Evolutionary conservation across 2,888 invertebrate genomes (phyloP).

Genomic region (Rotaria sp.): DNA sequence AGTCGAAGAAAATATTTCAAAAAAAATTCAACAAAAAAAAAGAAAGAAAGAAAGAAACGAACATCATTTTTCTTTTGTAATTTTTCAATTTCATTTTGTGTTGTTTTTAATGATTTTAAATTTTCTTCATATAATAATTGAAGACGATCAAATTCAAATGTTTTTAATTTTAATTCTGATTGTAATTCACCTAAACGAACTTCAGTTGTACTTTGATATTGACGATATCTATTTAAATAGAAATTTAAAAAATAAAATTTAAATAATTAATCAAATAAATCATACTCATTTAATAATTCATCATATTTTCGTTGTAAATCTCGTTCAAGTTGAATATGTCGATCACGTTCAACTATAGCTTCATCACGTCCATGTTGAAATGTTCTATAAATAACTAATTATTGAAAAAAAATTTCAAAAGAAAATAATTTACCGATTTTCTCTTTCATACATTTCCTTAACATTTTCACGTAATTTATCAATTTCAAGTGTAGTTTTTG

Average conservation of each 20-base stretch:
- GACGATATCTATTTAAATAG: constrained; percentile 46
- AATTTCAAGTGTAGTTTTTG: constrained; percentile 51
- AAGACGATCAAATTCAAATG: constrained; percentile 52
- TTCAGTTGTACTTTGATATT: constrained; percentile 48
- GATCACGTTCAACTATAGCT: constrained; percentile 49
- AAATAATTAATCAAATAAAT: not conserved
- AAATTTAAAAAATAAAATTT: constrained; percentile 1
- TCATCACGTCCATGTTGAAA: constrained; percentile 28
- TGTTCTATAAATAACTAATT: not conserved
- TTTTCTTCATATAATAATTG: constrained; percentile 53
- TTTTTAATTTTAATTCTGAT: constrained; percentile 52
- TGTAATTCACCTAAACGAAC: constrained; percentile 49
- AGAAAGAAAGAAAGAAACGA: not conserved
- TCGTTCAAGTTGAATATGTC: constrained; percentile 47
- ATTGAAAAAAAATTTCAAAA: not conserved
- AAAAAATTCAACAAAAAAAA: not conserved
- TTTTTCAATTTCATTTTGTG: constrained; percentile 53
- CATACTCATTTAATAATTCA: constrained; percentile 50
- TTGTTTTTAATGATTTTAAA: constrained; percentile 48
- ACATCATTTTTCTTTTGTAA: constrained; percentile 54
- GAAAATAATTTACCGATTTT: constrained; percentile 47
- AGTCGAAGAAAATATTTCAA: not conserved
- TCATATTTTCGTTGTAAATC: constrained; percentile 51
- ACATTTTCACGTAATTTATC: constrained; percentile 51
- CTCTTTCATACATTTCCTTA: constrained; percentile 54